Base-by-base conservation (phyloP, 1,140 invertebrate genomes). In the Leguminivora glycinivorella region DNA sequence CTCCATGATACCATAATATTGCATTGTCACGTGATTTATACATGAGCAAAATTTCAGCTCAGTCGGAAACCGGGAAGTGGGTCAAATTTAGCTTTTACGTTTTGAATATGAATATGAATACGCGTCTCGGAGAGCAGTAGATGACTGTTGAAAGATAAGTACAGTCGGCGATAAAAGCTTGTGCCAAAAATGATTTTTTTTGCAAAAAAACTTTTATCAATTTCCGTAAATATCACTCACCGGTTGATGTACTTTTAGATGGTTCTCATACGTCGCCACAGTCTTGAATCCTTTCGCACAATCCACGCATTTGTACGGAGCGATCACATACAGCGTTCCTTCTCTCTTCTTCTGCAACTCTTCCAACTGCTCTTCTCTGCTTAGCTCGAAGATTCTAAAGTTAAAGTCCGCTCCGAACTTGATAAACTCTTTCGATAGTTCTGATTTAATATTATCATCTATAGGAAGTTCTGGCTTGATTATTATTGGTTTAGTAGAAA, bases 261-360 rank as follows among this genome's bases (percentile, higher is more conserved):
- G 58, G 26, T 63, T 63, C 4, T 19, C 17, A 9, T 31, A 63
- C 1, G 58, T 63, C 14, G n/a, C 12, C 6, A 10, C 4, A 1
- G 4, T 29, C 9, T 22, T 26, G 58, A 63, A 63, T 0, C 58
- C 58, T 17, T 63, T 63, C 0, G 58, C 58, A 25, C 58, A 63
- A 5, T n/a, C 7, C 10, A 17, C 58, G 9, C 58, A 63, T 17
- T 63, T 63, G 26, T 29, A 63, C 1, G 58, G 26, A 1, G 58
- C 58, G n/a, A 5, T 31, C 4, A n/a, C 3, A 29, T 63, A 63
- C 26, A 63, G 17, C 5, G 5, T 29, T 29, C 58, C 58, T 31
- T 63, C 58, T 63, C 58, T 63, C 25, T 63, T 63, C 26, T 17
- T 63, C 58, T 63, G 25, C 29, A 63, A 22, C 10, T 63, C 58